phyloP scores from a whole-genome alignment of 1,140 invertebrate genomes.

The Homarus americanus region DNA sequence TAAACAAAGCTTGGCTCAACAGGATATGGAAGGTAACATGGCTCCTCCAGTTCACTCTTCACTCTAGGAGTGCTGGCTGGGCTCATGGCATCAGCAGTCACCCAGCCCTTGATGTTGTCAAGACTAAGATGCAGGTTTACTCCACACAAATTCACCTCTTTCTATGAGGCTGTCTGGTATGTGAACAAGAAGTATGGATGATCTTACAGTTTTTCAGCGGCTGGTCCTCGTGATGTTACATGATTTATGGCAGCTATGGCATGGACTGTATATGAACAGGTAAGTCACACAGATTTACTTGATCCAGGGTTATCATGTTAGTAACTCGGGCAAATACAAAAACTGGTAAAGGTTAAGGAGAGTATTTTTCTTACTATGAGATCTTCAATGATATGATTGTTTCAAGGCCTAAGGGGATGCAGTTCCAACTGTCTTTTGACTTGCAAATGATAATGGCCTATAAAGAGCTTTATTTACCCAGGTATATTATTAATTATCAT shows the following conservation, averaged over 20 bases:
- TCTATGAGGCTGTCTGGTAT: conserved; percentile 65
- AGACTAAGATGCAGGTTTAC: conserved; percentile 94
- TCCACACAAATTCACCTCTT: conserved; percentile 73
- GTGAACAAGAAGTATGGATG: conserved; percentile 84
- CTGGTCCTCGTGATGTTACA: conserved; percentile 91
- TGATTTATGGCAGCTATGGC: conserved; percentile 95
- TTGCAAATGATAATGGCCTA: no score
- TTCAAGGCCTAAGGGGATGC: no score
- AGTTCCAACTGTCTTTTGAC: no score
- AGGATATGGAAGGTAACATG: conserved; percentile 81
- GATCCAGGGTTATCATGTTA: no score
- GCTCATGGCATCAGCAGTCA: conserved; percentile 88
- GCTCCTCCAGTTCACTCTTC: conserved; percentile 84
- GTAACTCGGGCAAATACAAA: no score
- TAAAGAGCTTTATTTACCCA: no score
- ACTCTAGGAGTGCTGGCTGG: conserved; percentile 89
- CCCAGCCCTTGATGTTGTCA: conserved; percentile 95
- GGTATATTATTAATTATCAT: no score
- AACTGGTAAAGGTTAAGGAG: no score
- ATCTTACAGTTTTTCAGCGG: conserved; percentile 96
- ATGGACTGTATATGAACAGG: conserved; percentile 93
- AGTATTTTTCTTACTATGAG: no score
- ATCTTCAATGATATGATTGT: no score
- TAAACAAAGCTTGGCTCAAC: conserved; percentile 77
- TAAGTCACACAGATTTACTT: neutral